These are phyloP conservation scores for Pteropus rufus DNA, from an alignment of 2,797 vertebrate species.

Conservation along the genomic window DNA sequence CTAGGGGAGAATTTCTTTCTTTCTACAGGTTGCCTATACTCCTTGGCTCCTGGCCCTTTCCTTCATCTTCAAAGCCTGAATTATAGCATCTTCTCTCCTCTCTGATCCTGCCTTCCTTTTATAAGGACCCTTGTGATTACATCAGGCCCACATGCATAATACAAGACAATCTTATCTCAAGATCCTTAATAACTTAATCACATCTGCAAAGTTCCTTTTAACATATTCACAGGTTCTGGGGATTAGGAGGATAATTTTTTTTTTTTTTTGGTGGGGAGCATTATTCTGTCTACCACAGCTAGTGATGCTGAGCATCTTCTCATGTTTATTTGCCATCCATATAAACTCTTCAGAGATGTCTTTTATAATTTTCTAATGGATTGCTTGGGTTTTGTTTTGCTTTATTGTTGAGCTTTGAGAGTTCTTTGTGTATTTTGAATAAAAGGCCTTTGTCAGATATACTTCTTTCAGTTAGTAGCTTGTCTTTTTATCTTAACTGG, in stretches of 20 bases:
- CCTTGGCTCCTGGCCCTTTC: neutral
- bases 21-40: neutral
- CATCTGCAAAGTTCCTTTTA: neutral
- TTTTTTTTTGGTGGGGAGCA: no score
- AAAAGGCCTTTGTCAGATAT: neutral
- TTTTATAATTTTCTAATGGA: neutral
- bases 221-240: neutral
- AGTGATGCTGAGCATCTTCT: neutral
- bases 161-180: neutral
- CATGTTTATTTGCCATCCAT: neutral
- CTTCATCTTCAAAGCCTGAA: neutral
- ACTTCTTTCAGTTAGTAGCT: neutral
- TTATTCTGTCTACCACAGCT: neutral
- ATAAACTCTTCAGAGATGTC: neutral
- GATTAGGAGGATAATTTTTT: neutral
- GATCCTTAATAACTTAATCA: neutral
- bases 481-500: neutral
- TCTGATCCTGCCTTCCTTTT: neutral
- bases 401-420: neutral
- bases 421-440: neutral
- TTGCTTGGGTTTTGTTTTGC: neutral
- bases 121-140: neutral
- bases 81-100: neutral
- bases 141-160: neutral
- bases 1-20: neutral